Percentiles rank a stretch among this genome's conserved stretches.
phyloP scores from a whole-genome alignment of 2,888 invertebrate species.

The Dasypogon diadema region DNA sequence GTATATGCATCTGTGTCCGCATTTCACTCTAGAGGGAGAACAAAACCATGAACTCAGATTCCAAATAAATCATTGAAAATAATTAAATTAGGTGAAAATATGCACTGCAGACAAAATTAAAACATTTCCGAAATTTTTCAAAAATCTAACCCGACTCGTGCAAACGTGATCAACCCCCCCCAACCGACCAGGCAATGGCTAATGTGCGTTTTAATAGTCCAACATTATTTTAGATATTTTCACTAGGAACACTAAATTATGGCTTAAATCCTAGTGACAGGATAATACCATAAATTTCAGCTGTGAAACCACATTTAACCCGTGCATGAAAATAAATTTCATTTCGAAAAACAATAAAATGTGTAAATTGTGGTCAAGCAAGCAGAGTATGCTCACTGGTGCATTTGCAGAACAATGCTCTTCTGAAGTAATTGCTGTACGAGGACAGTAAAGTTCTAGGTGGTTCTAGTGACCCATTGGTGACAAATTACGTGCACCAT shows the following conservation, averaged over 20 bases:
- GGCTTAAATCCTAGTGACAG: constrained; percentile 42
- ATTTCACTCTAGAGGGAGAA: no score
- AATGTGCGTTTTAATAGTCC: not conserved
- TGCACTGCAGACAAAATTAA: not conserved
- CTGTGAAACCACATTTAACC: constrained; percentile 47
- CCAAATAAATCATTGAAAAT: no score
- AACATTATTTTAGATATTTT: constrained; percentile 27
- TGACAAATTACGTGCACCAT: constrained; percentile 38
- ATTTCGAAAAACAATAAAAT: constrained; percentile 47
- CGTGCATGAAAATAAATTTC: constrained; percentile 26
- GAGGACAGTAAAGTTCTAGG: constrained; percentile 13
- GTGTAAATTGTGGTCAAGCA: constrained; percentile 47
- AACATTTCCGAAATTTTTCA: not conserved
- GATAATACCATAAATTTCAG: constrained; percentile 36
- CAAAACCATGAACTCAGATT: no score
- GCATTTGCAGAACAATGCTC: constrained; percentile 28
- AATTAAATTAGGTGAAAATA: not conserved
- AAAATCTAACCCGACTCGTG: not conserved
- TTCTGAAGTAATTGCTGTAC: constrained; percentile 21
- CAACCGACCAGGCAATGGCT: not conserved
- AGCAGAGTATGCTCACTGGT: constrained; percentile 38
- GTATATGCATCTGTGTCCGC: no score
- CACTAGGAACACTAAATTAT: constrained; percentile 34
- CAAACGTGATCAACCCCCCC: not conserved
- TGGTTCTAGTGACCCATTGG: constrained; percentile 36